These are phyloP conservation scores for Metacarcinus magister DNA, from an alignment of 2,888 invertebrate genomes.

Conservation along the genomic window DNA sequence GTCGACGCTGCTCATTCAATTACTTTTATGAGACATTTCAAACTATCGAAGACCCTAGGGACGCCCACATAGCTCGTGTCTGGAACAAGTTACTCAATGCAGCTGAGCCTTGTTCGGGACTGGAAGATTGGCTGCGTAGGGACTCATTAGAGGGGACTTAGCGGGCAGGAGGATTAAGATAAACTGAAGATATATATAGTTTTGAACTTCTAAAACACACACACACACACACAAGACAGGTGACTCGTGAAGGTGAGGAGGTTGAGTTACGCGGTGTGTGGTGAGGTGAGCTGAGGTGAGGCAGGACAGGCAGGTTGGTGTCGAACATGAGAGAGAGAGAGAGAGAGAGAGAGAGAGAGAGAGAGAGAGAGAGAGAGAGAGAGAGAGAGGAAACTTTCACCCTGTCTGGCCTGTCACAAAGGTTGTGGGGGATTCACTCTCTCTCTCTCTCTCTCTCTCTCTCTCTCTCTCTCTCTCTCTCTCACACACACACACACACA, in stretches of 20 bases:
- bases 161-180: too few relatives aligned
- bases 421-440: background rate
- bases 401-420: background rate
- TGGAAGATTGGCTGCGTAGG: background rate
- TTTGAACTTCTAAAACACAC: background rate
- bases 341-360: too few relatives aligned
- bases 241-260: background rate
- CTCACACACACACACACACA: too few relatives aligned
- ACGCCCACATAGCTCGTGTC: background rate
- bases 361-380: background rate
- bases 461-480: slow-evolving; percentile 49
- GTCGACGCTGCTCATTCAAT: background rate
- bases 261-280: background rate
- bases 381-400: background rate
- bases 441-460: slow-evolving; percentile 44
- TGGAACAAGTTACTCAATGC: background rate
- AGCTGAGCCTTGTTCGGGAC: background rate
- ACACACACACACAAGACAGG: background rate
- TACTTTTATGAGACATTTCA: background rate
- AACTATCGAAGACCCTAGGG: background rate
- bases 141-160: background rate
- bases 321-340: background rate
- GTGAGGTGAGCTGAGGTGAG: background rate
- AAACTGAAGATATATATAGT: too few relatives aligned
- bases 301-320: background rate